Percentiles rank a stretch among this genome's conserved stretches.
phyloP scores from a whole-genome alignment of 1,140 invertebrate genomes.

The Pygmarrhopalites habei region DNA sequence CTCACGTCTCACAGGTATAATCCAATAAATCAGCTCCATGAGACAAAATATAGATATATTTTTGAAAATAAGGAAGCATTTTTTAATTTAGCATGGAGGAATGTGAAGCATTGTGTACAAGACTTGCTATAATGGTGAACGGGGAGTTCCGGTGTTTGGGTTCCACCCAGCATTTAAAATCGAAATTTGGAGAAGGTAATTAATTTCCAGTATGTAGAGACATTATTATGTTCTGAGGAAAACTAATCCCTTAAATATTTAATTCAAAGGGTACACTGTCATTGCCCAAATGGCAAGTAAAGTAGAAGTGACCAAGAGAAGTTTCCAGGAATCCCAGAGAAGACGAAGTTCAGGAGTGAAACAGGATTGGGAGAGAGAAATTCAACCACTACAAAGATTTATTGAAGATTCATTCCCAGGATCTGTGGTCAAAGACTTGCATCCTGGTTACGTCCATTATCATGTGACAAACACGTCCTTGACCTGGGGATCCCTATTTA shows the following conservation, averaged over 20 bases:
- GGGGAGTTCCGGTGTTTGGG: constrained; percentile 58
- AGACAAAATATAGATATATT: too few relatives aligned
- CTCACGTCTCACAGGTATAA: constrained; percentile 67
- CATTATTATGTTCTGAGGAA: too few relatives aligned
- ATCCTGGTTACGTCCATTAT: constrained; percentile 67
- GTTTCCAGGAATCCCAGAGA: neutral
- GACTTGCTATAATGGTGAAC: constrained; percentile 56
- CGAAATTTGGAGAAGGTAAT: constrained; percentile 66
- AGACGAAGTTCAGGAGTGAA: neutral
- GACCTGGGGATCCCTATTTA: constrained; percentile 67
- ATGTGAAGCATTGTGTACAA: constrained; percentile 67
- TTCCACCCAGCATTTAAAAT: constrained; percentile 62
- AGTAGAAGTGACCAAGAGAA: neutral
- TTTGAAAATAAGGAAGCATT: neutral
- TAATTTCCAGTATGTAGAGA: too few relatives aligned
- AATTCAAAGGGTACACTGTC: constrained; percentile 61
- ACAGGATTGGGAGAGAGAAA: neutral
- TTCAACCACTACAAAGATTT: constrained; percentile 9
- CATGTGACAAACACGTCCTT: constrained; percentile 54
- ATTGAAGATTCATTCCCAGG: constrained; percentile 20
- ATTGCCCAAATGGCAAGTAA: constrained; percentile 47
- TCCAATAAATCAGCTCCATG: neutral
- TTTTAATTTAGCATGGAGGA: constrained; percentile 75
- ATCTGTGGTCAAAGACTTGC: constrained; percentile 55
- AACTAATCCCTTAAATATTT: too few relatives aligned